Conservation (phyloP, 2,113 vertebrate species). For the Leuciscus idus region DNA sequence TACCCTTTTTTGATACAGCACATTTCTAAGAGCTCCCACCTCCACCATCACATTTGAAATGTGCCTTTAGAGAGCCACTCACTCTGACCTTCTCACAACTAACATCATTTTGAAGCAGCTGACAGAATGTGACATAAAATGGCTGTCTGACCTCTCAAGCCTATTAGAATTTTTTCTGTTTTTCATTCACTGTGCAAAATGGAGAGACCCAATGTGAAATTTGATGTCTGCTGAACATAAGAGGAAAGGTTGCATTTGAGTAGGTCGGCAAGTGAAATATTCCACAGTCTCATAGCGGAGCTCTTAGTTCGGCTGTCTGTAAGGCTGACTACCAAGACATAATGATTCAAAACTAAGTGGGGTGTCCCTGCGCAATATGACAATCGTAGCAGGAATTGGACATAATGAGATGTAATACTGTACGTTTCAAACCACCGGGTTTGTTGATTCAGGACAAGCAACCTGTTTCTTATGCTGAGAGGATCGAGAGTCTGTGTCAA, state of each 20-base stretch:
- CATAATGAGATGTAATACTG: constrained; percentile 33
- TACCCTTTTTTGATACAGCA: constrained; percentile 19
- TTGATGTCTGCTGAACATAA: constrained; percentile 43
- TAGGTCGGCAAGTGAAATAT: constrained; percentile 60
- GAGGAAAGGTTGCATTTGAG: constrained; percentile 22
- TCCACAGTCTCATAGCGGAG: constrained; percentile 9
- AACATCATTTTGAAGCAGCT: constrained; percentile 64
- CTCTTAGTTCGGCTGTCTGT: constrained; percentile 15
- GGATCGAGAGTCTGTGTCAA: constrained; percentile 28
- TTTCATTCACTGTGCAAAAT: constrained; percentile 49
- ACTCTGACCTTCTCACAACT: constrained; percentile 64
- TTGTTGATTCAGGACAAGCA: constrained; percentile 41
- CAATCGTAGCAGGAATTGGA: constrained; percentile 20
- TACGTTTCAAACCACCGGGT: constrained; percentile 12
- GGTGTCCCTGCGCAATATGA: background rate
- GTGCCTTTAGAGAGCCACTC: constrained; percentile 47
- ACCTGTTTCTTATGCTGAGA: constrained; percentile 3
- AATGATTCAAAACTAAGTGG: constrained; percentile 40
- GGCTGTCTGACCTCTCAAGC: constrained; percentile 60
- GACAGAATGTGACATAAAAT: constrained; percentile 63
- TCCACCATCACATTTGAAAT: constrained; percentile 47
- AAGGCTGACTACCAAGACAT: constrained; percentile 24
- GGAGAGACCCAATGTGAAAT: constrained; percentile 44
- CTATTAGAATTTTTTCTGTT: constrained; percentile 68
- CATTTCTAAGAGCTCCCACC: constrained; percentile 38